Percentiles rank a stretch among this genome's conserved stretches.
phyloP scores from a whole-genome alignment of 2,888 invertebrate species.

The Erebia aethiops region DNA sequence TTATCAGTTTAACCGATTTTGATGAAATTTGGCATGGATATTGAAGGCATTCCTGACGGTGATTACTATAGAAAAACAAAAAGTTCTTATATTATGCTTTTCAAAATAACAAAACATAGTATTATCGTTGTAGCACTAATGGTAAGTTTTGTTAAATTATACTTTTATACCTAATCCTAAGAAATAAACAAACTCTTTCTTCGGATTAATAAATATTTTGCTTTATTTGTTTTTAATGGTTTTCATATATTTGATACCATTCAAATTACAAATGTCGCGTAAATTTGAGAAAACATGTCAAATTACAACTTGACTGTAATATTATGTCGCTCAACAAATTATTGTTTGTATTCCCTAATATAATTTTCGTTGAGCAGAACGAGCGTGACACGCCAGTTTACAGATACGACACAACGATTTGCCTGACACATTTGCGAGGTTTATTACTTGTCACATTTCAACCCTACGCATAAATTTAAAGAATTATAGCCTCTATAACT shows the following conservation, averaged over 20 bases:
- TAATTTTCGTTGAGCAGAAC: constrained; percentile 29
- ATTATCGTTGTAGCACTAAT: too few species aligned
- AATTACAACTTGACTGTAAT: constrained; percentile 7
- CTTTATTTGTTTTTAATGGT: background rate
- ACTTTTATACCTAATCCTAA: too few species aligned
- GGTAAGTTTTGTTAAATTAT: too few species aligned
- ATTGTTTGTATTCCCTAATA: constrained; percentile 33
- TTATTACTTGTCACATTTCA: constrained; percentile 31
- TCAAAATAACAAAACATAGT: too few species aligned
- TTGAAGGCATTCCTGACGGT: too few species aligned
- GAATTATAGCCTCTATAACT: constrained; percentile 11
- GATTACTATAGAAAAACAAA: too few species aligned
- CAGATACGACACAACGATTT: constrained; percentile 34
- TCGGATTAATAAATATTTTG: too few species aligned
- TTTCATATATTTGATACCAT: background rate
- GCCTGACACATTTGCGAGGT: constrained; percentile 36
- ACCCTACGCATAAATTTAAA: constrained; percentile 7
- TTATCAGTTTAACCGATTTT: too few species aligned
- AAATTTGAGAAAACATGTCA: background rate
- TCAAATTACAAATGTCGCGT: background rate
- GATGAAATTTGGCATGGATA: too few species aligned
- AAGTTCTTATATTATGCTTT: too few species aligned
- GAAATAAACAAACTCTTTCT: too few species aligned
- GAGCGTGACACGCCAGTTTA: constrained; percentile 33
- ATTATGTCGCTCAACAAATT: constrained; percentile 21